Percentiles rank a stretch among this genome's conserved stretches.
Evolutionary conservation across 2,888 invertebrate species (phyloP).

Genomic region (Dendrolimus houi): DNA sequence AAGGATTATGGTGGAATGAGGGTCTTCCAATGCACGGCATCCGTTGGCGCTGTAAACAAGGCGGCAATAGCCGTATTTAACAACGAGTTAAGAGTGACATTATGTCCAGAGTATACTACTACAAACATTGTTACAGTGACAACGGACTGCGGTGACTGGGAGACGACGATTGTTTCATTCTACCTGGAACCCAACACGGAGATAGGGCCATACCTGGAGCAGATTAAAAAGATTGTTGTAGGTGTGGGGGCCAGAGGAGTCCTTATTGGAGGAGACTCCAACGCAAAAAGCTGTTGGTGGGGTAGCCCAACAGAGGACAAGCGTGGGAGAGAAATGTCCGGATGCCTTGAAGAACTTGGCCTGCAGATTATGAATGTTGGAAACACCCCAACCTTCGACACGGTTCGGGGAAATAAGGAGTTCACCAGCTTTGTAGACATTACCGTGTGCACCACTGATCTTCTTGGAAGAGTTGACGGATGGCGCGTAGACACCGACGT

Average conservation of each 20-base stretch:
- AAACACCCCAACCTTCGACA: too few species aligned
- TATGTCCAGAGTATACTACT: not conserved
- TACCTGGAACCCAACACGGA: constrained; percentile 3
- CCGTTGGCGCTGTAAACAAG: constrained; percentile 1
- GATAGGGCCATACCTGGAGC: constrained; percentile 4
- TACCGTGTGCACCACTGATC: constrained; percentile 9
- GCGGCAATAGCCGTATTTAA: constrained; percentile 7
- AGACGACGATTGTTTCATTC: not conserved
- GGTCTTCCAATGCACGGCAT: not conserved
- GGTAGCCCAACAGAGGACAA: constrained; percentile 2
- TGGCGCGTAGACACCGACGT: too few species aligned
- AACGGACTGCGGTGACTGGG: too few species aligned
- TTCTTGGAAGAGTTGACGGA: too few species aligned
- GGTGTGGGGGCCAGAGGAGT: not conserved
- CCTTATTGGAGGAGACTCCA: too few species aligned
- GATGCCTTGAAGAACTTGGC: not conserved
- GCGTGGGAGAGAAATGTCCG: constrained; percentile 4
- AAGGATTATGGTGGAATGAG: not conserved
- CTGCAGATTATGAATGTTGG: constrained; percentile 6
- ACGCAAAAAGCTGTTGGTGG: not conserved
- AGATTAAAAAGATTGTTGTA: not conserved
- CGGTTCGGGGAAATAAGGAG: not conserved
- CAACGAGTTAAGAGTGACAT: not conserved
- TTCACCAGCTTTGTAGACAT: not conserved
- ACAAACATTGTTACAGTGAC: not conserved